A percentile compares a stretch with the other conserved stretches of the same genome.
These are phyloP conservation scores for Otocyon megalotis DNA, from an alignment of 2,113 vertebrate genomes.

Conservation along the genomic window DNA sequence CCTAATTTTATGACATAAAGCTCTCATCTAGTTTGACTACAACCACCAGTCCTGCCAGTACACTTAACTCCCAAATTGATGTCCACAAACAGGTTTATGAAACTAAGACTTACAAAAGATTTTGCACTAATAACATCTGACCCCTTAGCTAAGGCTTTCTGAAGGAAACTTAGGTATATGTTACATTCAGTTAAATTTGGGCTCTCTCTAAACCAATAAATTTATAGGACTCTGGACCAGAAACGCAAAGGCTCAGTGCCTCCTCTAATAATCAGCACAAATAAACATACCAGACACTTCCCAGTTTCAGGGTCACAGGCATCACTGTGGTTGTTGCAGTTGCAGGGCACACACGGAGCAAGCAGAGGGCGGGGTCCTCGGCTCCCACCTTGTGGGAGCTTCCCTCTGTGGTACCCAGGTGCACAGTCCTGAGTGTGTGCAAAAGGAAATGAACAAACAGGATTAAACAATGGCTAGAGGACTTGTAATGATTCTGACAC, in stretches of 20 bases:
- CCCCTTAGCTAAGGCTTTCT: neutral
- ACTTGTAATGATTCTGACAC: neutral
- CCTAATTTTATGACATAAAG: neutral
- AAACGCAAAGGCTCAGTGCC: neutral
- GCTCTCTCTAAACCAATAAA: neutral
- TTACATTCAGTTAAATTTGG: neutral
- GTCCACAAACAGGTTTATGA: neutral
- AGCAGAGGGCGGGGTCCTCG: constrained; percentile 76
- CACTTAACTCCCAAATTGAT: neutral
- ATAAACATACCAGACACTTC: constrained; percentile 91
- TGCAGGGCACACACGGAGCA: constrained; percentile 91
- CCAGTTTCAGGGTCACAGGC: constrained; percentile 92
- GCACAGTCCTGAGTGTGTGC: constrained; percentile 89
- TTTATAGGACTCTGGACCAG: neutral
- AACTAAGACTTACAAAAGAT: neutral
- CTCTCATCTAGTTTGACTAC: neutral
- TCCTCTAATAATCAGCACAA: neutral
- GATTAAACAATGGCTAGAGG: neutral
- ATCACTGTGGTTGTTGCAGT: constrained; percentile 94
- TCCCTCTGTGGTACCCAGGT: constrained; percentile 90
- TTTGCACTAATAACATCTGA: neutral
- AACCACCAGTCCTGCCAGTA: neutral
- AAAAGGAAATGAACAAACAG: neutral
- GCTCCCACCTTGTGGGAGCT: constrained; percentile 78
- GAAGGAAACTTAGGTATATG: neutral